Base-by-base conservation (phyloP, 2,888 invertebrate species). In the Pediacus dermestoides region DNA sequence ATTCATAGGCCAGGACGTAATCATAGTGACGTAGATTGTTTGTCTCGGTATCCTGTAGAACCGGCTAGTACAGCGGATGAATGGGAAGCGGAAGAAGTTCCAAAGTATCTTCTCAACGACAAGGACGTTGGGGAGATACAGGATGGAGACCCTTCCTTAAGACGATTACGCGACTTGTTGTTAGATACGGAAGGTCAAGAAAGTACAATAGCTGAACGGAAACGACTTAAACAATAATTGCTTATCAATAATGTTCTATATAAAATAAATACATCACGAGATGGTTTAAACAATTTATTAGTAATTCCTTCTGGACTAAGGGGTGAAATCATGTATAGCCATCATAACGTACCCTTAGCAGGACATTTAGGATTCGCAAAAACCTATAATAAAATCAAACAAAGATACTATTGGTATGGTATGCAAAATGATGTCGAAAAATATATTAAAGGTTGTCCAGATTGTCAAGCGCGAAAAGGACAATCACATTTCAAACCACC, bases 151-250 rank as follows among this genome's bases (percentile, higher is more conserved):
- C 3, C 13, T 3, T 22, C 28, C 1, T 12, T 50, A 6, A 23
- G n/a, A 21, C 27, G 33, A 16, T 13, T 51, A 12, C 40, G 44
- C 8, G 10, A 37, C 9, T 43, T 46, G 1, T 25, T 51, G 2
- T 11, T 39, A 22, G 21, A 42, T 22, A 30, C 34, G 2, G 13
- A 42, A 6, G n/a, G n/a, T n/a, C n/a, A n/a, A n/a, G 37, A 34
- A n/a, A 33, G 14, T 1, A 16, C 39, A 2, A 44, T 51, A 4
- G 44, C 41, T n/a, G 4, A 40, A 9, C 30, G 34, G 18, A 37
- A 34, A 41, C 15, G 51, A 25, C 46, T 46, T 6, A 45, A 42
- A 32, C 42, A 48, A 28, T 52, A 40, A 26, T 48, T 2, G n/a
- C 12, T 50, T 10, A 31, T 32, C 2, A 26, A 50, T 13, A 42